Percentiles rank a stretch among this genome's conserved stretches.
phyloP scores from a whole-genome alignment of 2,113 vertebrate genomes.

The Phyllopteryx taeniolatus region DNA sequence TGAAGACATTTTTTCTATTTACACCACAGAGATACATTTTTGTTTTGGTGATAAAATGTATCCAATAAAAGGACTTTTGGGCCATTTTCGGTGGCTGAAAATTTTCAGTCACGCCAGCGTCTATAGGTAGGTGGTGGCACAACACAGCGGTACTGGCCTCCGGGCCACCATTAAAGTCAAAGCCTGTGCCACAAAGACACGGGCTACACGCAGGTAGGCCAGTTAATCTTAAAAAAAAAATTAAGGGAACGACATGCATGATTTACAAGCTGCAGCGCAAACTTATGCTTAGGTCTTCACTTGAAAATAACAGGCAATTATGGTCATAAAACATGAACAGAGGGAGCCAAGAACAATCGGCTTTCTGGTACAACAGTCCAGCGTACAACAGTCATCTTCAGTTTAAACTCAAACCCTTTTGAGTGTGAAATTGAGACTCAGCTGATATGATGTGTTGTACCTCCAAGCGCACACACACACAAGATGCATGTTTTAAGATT shows the following conservation, averaged over 20 bases:
- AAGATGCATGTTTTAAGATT: constrained; percentile 62
- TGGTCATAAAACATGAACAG: constrained; percentile 47
- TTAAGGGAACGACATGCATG: constrained; percentile 11
- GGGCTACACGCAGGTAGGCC: constrained; percentile 25
- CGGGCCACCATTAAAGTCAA: too few species aligned
- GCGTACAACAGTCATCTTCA: constrained; percentile 68
- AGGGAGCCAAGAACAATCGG: constrained; percentile 44
- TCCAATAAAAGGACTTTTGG: too few species aligned
- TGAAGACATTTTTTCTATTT: too few species aligned
- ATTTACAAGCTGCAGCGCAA: constrained; percentile 28
- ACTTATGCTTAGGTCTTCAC: constrained; percentile 8
- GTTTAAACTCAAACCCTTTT: constrained; percentile 74
- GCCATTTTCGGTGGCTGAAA: too few species aligned
- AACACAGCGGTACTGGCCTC: too few species aligned
- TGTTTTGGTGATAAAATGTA: too few species aligned
- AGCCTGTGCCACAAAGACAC: constrained; percentile 31
- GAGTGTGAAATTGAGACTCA: constrained; percentile 79
- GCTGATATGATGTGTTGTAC: constrained; percentile 60
- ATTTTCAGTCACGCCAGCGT: too few species aligned
- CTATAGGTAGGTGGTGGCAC: too few species aligned
- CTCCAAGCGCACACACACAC: constrained; percentile 66
- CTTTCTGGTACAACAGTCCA: constrained; percentile 26
- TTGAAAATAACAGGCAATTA: constrained; percentile 38
- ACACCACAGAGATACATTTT: too few species aligned
- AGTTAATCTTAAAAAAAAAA: constrained; percentile 49